These are phyloP conservation scores for Drosophila barbarae DNA, from an alignment of 2,888 invertebrate species.

Conservation along the genomic window DNA sequence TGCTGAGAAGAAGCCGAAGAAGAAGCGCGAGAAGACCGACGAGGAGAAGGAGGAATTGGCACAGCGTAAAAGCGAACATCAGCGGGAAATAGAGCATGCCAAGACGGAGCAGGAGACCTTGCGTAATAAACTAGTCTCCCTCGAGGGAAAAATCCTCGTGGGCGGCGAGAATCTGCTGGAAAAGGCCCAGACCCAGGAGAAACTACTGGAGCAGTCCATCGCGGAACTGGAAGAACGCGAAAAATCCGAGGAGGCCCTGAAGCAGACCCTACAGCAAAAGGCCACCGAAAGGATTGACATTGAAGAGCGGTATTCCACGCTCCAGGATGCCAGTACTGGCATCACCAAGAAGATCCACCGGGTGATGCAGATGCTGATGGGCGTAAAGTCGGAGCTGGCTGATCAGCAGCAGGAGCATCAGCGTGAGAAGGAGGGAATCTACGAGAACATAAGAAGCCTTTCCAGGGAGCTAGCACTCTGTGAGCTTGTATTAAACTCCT, in stretches of 20 bases:
- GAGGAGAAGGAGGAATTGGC: constrained; percentile 85
- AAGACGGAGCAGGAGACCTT: constrained; percentile 90
- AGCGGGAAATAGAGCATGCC: constrained; percentile 87
- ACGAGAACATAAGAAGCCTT: constrained; percentile 94
- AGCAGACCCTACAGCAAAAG: constrained; percentile 91
- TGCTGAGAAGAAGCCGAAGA: constrained; percentile 80
- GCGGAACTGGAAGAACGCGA: constrained; percentile 89
- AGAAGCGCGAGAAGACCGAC: constrained; percentile 80
- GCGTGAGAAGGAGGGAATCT: constrained; percentile 96
- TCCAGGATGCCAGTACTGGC: constrained; percentile 96
- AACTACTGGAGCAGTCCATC: constrained; percentile 92
- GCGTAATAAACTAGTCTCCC: constrained; percentile 90
- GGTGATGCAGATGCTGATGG: constrained; percentile 91
- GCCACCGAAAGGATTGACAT: constrained; percentile 96
- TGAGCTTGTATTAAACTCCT: constrained; percentile 93
- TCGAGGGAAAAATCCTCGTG: constrained; percentile 97
- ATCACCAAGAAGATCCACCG: constrained; percentile 95
- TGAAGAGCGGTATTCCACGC: constrained; percentile 94
- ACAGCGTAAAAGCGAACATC: constrained; percentile 84
- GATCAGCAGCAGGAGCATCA: constrained; percentile 97
- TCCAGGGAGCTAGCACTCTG: constrained; percentile 94
- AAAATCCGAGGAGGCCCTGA: constrained; percentile 89
- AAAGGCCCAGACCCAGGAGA: constrained; percentile 96
- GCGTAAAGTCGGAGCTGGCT: constrained; percentile 90
- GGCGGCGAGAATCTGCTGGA: constrained; percentile 99